Percentiles rank a stretch among this genome's conserved stretches.
These are phyloP conservation scores for Progne subis DNA, from an alignment of 2,113 vertebrate genomes.

Conservation along the genomic window DNA sequence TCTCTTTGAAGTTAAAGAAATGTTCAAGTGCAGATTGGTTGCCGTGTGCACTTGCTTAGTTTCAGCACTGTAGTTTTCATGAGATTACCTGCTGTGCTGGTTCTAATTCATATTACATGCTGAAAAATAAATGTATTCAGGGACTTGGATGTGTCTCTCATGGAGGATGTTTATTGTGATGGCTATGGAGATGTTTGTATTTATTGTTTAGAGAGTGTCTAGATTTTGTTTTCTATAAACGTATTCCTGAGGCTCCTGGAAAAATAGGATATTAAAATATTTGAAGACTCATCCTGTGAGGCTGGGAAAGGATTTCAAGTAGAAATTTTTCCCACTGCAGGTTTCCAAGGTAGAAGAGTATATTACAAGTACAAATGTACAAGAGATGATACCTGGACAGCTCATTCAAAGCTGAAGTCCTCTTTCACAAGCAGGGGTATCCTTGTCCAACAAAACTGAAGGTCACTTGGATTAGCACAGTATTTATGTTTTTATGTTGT, in stretches of 20 bases:
- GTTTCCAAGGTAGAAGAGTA: background rate
- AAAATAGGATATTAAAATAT: background rate
- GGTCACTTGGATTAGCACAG: background rate
- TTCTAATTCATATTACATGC: background rate
- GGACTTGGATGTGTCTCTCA: background rate
- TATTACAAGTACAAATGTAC: background rate
- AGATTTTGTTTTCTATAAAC: background rate
- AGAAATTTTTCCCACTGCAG: background rate
- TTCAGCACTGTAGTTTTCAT: slow-evolving; percentile 7
- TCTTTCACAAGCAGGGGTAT: background rate
- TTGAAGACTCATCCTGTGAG: background rate
- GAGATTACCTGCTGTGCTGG: background rate
- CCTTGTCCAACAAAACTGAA: background rate
- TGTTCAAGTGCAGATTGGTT: background rate
- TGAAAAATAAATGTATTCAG: slow-evolving; percentile 14
- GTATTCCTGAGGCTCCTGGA: background rate
- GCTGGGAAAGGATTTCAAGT: background rate
- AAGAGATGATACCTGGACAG: background rate
- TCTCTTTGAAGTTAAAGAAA: background rate
- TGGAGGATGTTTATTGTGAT: background rate
- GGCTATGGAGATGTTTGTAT: background rate
- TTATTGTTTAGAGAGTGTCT: background rate
- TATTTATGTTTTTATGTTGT: background rate
- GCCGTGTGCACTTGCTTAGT: background rate
- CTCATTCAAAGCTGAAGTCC: background rate